These are phyloP conservation scores for Anser brachyrhynchus DNA, from an alignment of 2,113 vertebrate genomes.

Conservation along the genomic window DNA sequence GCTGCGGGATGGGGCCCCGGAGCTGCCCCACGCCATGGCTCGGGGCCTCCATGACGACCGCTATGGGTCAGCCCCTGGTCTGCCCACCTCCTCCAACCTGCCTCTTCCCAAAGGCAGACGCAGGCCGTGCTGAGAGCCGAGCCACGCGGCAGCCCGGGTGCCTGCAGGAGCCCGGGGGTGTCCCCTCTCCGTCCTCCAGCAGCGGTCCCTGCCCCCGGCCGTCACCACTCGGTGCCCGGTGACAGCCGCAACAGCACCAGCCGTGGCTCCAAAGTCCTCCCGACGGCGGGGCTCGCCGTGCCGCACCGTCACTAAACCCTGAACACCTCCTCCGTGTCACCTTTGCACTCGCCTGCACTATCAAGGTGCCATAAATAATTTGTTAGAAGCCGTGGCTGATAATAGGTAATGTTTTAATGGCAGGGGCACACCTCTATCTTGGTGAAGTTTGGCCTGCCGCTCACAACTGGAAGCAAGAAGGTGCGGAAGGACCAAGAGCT, in stretches of 20 bases:
- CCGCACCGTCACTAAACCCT: slow-evolving; percentile 13
- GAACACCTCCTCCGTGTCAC: background rate
- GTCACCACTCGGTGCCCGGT: slow-evolving; percentile 29
- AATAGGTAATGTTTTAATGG: slow-evolving; percentile 43
- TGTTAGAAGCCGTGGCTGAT: slow-evolving; percentile 41
- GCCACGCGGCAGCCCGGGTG: fast-evolving
- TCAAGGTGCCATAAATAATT: slow-evolving; percentile 62
- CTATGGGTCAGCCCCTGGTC: no score
- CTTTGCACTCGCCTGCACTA: slow-evolving; percentile 51
- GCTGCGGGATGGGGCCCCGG: background rate
- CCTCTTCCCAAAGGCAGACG: no score
- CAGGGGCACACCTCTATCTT: background rate
- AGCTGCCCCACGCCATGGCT: no score
- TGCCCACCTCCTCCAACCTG: no score
- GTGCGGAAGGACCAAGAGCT: background rate
- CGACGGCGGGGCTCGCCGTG: slow-evolving; percentile 24
- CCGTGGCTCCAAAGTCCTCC: slow-evolving; percentile 67
- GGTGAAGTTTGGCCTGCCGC: slow-evolving; percentile 4
- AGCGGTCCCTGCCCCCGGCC: no score
- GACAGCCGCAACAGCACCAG: slow-evolving; percentile 47
- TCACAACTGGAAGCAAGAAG: background rate
- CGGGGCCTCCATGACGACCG: no score
- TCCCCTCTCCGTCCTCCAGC: background rate
- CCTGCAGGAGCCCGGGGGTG: background rate
- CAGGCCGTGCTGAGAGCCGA: no score